Conservation (phyloP, 2,888 invertebrate genomes). For the Ligdia adustata region DNA sequence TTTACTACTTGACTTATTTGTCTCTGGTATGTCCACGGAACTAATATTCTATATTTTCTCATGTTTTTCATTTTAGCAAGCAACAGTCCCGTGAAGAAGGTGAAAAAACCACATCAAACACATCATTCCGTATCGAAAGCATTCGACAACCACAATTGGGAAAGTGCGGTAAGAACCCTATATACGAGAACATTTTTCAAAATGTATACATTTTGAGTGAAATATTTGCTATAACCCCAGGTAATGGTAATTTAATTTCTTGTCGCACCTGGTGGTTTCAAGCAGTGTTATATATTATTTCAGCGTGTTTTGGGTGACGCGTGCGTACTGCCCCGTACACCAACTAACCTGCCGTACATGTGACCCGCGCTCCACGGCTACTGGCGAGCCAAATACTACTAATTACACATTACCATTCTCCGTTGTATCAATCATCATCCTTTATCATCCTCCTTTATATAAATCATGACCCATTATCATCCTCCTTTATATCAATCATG, state of each 20-base stretch:
- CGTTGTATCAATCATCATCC: background rate
- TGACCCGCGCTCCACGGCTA: conserved; percentile 65
- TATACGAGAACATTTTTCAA: too few relatives aligned
- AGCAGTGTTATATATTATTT: too few relatives aligned
- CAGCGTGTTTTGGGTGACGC: conserved; percentile 41
- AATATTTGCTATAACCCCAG: too few relatives aligned
- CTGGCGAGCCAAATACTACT: conserved; percentile 58
- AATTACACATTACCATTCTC: conserved; percentile 17
- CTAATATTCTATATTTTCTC: too few relatives aligned
- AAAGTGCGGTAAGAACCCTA: conserved; percentile 55
- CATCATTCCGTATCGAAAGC: conserved; percentile 43
- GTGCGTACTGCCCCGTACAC: conserved; percentile 48
- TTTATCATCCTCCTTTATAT: too few relatives aligned
- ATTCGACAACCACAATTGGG: conserved; percentile 56
- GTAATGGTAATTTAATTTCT: too few relatives aligned
- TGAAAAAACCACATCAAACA: conserved; percentile 61
- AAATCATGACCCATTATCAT: too few relatives aligned
- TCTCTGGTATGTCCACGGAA: too few relatives aligned
- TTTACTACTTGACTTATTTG: too few relatives aligned
- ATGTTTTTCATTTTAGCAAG: conserved; percentile 53
- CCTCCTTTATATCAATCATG: too few relatives aligned
- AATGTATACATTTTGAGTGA: too few relatives aligned
- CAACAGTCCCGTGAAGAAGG: conserved; percentile 75
- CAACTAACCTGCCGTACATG: conserved; percentile 76
- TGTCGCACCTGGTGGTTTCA: too few relatives aligned